These are phyloP conservation scores for Nematopogon swammerdamellus DNA, from an alignment of 2,888 invertebrate genomes.

Conservation along the genomic window DNA sequence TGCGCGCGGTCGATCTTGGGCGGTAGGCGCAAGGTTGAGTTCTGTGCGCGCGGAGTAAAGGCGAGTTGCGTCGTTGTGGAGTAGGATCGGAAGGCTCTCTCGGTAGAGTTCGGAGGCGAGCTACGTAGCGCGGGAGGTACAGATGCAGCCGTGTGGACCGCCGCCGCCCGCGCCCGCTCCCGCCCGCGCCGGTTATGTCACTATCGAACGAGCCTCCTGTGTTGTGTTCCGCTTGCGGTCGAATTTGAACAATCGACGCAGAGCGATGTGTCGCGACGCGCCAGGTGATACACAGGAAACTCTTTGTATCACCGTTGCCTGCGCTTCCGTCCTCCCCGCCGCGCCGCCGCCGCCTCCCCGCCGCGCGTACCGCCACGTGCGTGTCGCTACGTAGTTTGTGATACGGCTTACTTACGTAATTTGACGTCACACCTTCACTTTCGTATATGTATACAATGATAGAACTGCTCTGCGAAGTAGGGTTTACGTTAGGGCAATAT, in stretches of 20 bases:
- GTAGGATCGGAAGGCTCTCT: neutral
- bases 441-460: no score
- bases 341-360: no score
- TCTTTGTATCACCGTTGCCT: no score
- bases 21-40: no score
- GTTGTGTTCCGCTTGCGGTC: slow-evolving; percentile 21
- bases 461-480: no score
- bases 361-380: no score
- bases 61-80: neutral
- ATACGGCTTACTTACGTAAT: neutral
- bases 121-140: slow-evolving; percentile 46
- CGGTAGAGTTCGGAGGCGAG: slow-evolving; percentile 10
- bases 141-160: slow-evolving; percentile 26
- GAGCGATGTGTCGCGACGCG: neutral
- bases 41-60: neutral
- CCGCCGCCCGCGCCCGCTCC: slow-evolving; percentile 27
- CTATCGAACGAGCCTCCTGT: slow-evolving; percentile 43
- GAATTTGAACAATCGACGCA: neutral
- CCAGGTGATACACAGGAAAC: neutral
- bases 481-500: no score
- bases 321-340: no score
- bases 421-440: neutral
- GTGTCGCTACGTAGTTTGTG: no score
- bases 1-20: no score
- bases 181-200: slow-evolving; percentile 44